Evolutionary conservation across 2,797 vertebrate genomes (phyloP), one percentile per base, ranked within the genome.

Genomic region (Moxostoma hubbsi): DNA sequence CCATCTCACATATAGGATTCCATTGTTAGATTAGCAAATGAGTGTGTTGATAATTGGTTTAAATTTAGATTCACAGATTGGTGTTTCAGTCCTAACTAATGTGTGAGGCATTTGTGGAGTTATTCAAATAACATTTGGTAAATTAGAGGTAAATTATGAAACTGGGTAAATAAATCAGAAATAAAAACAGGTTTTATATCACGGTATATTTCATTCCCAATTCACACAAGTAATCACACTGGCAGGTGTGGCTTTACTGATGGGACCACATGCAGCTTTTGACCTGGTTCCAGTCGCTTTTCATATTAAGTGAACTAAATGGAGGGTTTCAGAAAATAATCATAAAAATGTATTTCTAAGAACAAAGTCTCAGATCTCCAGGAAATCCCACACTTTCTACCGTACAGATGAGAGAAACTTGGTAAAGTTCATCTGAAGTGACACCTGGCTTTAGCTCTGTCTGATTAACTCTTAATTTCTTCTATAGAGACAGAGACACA

Each of bases 241-340:
- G 18, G 43, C 45, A 59, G 18, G 53, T 59, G 13, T 69, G n/a
- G 9, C n/a, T 61, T 11, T 49, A 65, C 12, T 36, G 16, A 66
- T 58, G 46, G 13, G 15, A 46, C 11, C 45, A 57, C 53, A 54
- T 0, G 43, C 57, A 62, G 7, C 7, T 57, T 66, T 59, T 68
- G 16, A 76, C 86, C 86, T 82, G 88, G 88, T 71, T 65, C 12
- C n/a, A 15, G 86, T 87, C 65, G 67, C 83, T 86, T 83, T 89
- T 87, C 79, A 84, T 84, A 72, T 79, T 7, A n/a, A 46, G n/a
- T 53, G n/a, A 53, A 43, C 51, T 61, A 18, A 70, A 69, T 6
- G n/a, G 50, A 54, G 12, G 7, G 24, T 70, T 10, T 2, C 9
- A 16, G 11, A 65, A 65, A 36, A 53, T 6, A 9, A 51, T 18